Base-by-base conservation (phyloP, 2,113 vertebrate genomes). In the Cinclus cinclus region DNA sequence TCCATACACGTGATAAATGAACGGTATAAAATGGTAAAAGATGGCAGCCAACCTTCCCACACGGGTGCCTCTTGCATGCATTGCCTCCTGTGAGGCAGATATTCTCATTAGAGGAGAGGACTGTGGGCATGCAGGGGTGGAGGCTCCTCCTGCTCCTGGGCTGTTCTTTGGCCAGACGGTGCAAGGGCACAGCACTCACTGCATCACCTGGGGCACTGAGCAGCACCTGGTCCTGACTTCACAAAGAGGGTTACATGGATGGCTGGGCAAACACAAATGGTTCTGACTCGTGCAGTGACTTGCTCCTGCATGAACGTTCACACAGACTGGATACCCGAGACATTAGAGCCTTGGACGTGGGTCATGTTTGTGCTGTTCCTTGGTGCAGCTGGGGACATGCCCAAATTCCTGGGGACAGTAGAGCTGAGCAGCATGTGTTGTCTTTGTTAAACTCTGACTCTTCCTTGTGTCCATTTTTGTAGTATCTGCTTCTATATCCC, bases 161-260 rank as follows among this genome's bases (percentile, higher is more conserved):
- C 82, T 0, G 0, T 71, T 84, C 50, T 28, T 25, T 41, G 70
- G 16, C 33, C 83, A 81, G 86, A 73, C 0, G 8, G 56, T 82
- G 71, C 42, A 42, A 82, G 59, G 84, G 50, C 53, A 22, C 10
- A 1, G 71, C 64, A 0, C 7, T 6, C 18, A 1, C 59, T 33
- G 75, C 41, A 21, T 70, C 49, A 35, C 89, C 89, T 37, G 77
- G 39, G 90, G 91, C 85, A 6, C 71, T 11, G 60, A 35, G 41
- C 56, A 78, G 59, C 95, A 94, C 93, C 96, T 95, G 94, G 7
- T 1, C 47, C n/a, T 89, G 62, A 1, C 88, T 94, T 87, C 88
- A 88, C 71, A 80, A 21, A 30, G 65, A 89, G 59, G 39, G 10
- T 71, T 87, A 2, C 78, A 46, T 37, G 89, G 73, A 10, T 92